Evolutionary conservation across 2,797 vertebrate species (phyloP), one percentile per base, ranked within the genome.

Genomic region (Natrix natrix): DNA sequence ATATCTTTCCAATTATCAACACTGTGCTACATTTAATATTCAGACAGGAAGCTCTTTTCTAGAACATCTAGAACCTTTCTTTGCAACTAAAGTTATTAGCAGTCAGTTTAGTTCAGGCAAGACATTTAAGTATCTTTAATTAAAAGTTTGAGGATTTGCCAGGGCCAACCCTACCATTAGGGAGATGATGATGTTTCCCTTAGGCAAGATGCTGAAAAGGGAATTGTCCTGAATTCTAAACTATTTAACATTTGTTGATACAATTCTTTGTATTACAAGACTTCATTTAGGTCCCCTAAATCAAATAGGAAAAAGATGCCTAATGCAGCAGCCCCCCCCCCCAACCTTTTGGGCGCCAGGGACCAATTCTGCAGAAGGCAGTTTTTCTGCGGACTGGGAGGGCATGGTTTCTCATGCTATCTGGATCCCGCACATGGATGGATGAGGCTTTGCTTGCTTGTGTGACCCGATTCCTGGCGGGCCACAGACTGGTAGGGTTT

Each of bases 11-110:
- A 87, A 52, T 37, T 28, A 61, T 8, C 63, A 56, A 11, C 63
- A 2, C 43, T 97, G 97, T 96, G 97, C 97, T 97, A 97, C 97
- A 98, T 98, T 98, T 98, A 98, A 98, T 97, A 97, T 95, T 92
- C 97, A 98, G 98, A 98, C 98, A 98, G 98, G 95, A 97, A 98
- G 97, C 96, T 98, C 97, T 98, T 98, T 98, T 97, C 97, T 95
- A 56, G 89, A 94, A 94, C 96, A 97, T 97, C 97, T 97, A 66
- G 91, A 93, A 93, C 59, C 32, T 86, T 92, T 26, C 10, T 74
- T 60, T 57, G 89, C 90, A 94, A 91, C 91, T 54, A 74, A 61
- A 83, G 78, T 54, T 69, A 56, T 74, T 61, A 17, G 24, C 48
- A n/a, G 91, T 86, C 60, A n/a, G 93, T 61, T 52, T 14, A 26